Evolutionary conservation across 2,888 invertebrate species (phyloP), one percentile per base, ranked within the genome.

Genomic region (Pammene aurita): DNA sequence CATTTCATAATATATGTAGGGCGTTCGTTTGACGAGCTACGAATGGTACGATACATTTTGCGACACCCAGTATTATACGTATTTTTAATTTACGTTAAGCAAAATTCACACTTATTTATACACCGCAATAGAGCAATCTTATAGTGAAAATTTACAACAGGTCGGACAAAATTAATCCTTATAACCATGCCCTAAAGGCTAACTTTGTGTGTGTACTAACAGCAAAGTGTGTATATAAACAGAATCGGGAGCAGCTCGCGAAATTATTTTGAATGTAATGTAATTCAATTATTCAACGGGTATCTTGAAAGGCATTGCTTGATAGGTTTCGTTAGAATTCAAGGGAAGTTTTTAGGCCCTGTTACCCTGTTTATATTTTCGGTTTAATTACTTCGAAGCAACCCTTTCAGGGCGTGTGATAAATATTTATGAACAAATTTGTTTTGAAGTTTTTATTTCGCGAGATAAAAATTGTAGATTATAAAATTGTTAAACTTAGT

Each of bases 281-380:
- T 7, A 54, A 34, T 54, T 82, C 74, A 83, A 84, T 83, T 83
- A 87, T 86, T 84, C 83, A 83, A 76, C 75, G 78, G 79, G 46
- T 46, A 11, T 13, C 38, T 38, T 38, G 1, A 42, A 38, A 16
- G 41, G 10, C 42, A 11, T 54, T 13, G 50, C 14, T 44, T 42
- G 41, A 62, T 56, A 55, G 26, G 26, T 46, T 56, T 65, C 34
- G 18, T 38, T 16, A 11, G n/a, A 48, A n/a, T 46, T 48, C 38
- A 58, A 50, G 11, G 26, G 10, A 56, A 46, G 35, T 60, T 42
- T 35, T 18, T 60, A 16, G n/a, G 14, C 10, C 48, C n/a, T n/a
- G n/a, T n/a, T n/a, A n/a, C n/a, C 18, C 46, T 55, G 14, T 67
- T 44, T 48, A 7, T 41, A 48, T 56, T 62, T 62, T 48, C 55